These are phyloP conservation scores for Ctenopoma kingsleyae DNA, from an alignment of 2,797 vertebrate genomes.

Conservation along the genomic window DNA sequence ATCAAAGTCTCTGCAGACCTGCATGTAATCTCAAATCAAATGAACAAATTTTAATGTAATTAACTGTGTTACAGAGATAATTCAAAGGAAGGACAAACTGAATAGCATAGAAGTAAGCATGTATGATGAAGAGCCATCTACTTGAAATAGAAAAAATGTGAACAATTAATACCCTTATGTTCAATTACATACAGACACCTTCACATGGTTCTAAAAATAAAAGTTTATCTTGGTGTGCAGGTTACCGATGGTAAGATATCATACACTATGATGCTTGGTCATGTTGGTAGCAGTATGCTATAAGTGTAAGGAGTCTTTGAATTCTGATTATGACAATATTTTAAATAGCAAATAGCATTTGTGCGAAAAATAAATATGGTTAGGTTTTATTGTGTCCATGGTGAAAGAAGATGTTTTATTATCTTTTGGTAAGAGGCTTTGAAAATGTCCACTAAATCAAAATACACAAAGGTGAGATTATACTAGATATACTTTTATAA, in stretches of 20 bases:
- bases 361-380: not conserved
- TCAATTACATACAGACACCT: slow-evolving; percentile 42
- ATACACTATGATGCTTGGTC: slow-evolving; percentile 1
- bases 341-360: not conserved
- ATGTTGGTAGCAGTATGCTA: slow-evolving; percentile 10
- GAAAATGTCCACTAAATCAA: no score
- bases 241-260: not conserved
- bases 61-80: slow-evolving; percentile 41
- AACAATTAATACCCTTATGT: slow-evolving; percentile 52
- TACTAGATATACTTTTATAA: no score
- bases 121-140: slow-evolving; percentile 39
- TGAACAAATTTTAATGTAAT: slow-evolving; percentile 24
- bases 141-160: slow-evolving; percentile 39
- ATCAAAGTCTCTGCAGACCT: slow-evolving; percentile 6
- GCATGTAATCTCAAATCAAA: slow-evolving; percentile 15
- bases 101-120: slow-evolving; percentile 25
- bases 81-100: slow-evolving; percentile 34
- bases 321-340: not conserved
- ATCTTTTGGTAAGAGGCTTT: no score
- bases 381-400: not conserved
- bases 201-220: slow-evolving; percentile 12
- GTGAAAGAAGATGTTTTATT: no score
- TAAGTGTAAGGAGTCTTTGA: not conserved
- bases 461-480: no score
- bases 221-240: slow-evolving; percentile 17